phyloP scores from a whole-genome alignment of 2,113 vertebrate species.

The Camelus dromedarius region DNA sequence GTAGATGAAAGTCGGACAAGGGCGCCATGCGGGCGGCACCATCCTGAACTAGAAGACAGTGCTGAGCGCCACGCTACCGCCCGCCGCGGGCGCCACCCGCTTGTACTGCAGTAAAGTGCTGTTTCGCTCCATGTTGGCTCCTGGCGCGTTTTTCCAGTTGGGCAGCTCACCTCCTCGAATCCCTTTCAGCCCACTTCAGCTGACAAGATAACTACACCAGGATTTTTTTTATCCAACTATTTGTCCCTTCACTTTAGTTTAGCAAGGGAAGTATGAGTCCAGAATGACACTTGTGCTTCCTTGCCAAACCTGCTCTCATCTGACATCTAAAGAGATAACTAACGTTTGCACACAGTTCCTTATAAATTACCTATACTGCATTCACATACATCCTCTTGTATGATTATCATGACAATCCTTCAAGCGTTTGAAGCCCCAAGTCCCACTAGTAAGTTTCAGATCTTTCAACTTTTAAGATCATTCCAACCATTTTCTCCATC shows the following conservation, averaged over 20 bases:
- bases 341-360: background rate
- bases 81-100: no score
- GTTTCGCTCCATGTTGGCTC: no score
- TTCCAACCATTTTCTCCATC: conserved; percentile 6
- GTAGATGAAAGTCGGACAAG: no score
- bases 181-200: no score
- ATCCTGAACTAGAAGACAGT: no score
- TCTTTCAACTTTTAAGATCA: background rate
- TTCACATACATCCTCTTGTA: background rate
- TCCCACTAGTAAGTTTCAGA: conserved; percentile 3
- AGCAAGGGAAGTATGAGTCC: background rate
- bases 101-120: no score
- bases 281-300: background rate
- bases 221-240: conserved; percentile 5
- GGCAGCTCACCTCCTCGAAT: no score
- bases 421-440: background rate
- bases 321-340: background rate
- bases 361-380: background rate
- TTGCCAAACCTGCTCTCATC: conserved; percentile 17
- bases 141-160: no score
- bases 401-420: conserved; percentile 18
- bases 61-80: no score
- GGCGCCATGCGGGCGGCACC: no score
- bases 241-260: conserved; percentile 1
- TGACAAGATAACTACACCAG: background rate